Base-by-base conservation (phyloP, 2,888 invertebrate species). In the Octonoba sinensis region DNA sequence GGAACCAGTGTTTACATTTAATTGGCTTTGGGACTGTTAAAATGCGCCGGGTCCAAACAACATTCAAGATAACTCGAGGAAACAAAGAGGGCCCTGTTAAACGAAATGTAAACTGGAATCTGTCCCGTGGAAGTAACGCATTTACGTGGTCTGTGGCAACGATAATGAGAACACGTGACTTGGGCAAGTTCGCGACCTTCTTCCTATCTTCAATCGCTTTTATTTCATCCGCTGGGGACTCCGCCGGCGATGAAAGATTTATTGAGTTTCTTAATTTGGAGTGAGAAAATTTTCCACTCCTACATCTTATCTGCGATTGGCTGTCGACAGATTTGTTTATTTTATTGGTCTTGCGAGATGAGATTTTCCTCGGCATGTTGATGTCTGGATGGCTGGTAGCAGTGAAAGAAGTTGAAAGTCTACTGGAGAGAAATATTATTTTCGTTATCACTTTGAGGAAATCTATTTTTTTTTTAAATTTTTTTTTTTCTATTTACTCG, bases 31-130 rank as follows among this genome's bases (percentile, higher is more conserved):
- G 36, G 20, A 24, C 18, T 44, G 65, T 49, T 51, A 72, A 62
- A 62, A 60, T 36, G 72, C 20, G 16, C 54, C 18, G n/a, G 16
- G n/a, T 54, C 54, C 20, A 18, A 20, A 54, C 16, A 54, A n/a
- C 18, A 54, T 36, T 36, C 36, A 44, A 18, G 20, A 22, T 36
- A 49, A 47, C 24, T 16, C 22, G 22, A 36, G 56, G 22, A 59
- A 51, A 77, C 70, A 77, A 77, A 75, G 69, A 44, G 51, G 62
- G 27, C 57, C 15, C 20, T 77, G 76, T 77, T 69, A 8, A 46
- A 46, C 56, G 76, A 51, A 62, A 77, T 77, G 59, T 70, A 77
- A 70, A 70, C 76, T 77, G 57, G 46, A 62, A 56, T 75, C 69
- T 69, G 75, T 59, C 67, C 36, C 20, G 51, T 27, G 44, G 62